Evolutionary conservation across 1,140 invertebrate genomes (phyloP).

Genomic region (Thaumatotibia leucotreta): DNA sequence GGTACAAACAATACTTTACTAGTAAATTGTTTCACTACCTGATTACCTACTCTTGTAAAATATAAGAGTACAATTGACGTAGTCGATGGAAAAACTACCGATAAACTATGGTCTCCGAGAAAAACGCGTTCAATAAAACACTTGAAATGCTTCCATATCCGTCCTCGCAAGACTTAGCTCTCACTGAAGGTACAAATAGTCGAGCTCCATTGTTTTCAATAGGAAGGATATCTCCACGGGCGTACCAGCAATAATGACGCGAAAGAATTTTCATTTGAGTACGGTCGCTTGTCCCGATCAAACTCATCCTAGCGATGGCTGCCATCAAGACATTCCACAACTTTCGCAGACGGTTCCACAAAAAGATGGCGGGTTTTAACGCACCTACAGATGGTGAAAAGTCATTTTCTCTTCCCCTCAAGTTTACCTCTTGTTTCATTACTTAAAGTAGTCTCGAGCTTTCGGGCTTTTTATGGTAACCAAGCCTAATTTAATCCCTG

Average conservation of each 20-base stretch:
- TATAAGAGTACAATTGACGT: background rate
- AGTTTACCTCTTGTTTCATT: conserved; percentile 2
- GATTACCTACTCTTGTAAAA: no score
- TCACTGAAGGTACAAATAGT: background rate
- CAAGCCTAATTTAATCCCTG: background rate
- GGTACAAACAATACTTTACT: no score
- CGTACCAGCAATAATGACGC: conserved; percentile 53
- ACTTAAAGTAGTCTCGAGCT: background rate
- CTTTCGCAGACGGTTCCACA: conserved; percentile 39
- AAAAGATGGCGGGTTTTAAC: conserved; percentile 30
- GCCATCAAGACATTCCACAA: conserved; percentile 54
- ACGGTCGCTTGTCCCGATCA: conserved; percentile 31
- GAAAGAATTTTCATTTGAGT: conserved; percentile 63
- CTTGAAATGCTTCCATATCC: background rate
- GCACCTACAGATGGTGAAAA: background rate
- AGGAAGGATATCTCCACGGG: conserved; percentile 22
- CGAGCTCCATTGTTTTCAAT: conserved; percentile 18
- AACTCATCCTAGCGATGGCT: conserved; percentile 33
- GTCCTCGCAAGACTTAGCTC: background rate
- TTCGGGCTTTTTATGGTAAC: background rate
- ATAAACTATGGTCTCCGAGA: background rate
- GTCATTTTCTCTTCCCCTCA: background rate
- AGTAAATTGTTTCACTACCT: background rate
- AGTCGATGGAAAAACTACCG: background rate
- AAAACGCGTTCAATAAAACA: conserved; percentile 6